Conservation (phyloP, 2,113 vertebrate species). For the Ophthalmolycus amberensis region DNA sequence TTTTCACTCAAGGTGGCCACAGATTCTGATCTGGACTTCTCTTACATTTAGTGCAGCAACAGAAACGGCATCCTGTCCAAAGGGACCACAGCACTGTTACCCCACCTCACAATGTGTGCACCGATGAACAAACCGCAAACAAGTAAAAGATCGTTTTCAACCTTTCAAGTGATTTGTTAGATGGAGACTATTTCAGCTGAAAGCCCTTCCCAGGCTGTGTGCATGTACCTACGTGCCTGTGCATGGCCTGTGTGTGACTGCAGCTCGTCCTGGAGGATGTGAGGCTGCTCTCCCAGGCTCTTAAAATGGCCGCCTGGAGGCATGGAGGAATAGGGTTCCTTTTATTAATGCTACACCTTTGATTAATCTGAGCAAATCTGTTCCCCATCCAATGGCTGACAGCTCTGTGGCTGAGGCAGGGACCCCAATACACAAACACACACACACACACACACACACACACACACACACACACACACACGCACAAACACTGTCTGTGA, state of each 20-base stretch:
- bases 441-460: conserved; percentile 5
- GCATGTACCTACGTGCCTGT: conserved; percentile 17
- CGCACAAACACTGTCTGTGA: conserved; percentile 68
- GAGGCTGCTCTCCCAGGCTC: conserved; percentile 54
- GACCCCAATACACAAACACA: conserved; percentile 43
- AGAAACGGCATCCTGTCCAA: conserved; percentile 14
- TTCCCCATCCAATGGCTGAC: conserved; percentile 80
- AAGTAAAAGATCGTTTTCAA: background rate
- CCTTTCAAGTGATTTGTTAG: background rate
- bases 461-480: conserved; percentile 9
- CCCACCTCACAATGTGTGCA: conserved; percentile 11
- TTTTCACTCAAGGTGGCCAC: conserved; percentile 37
- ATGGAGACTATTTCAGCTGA: background rate
- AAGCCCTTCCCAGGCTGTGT: background rate
- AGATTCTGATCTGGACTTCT: conserved; percentile 39
- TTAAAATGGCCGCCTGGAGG: conserved; percentile 68
- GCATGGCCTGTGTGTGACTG: conserved; percentile 28
- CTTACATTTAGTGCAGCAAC: background rate
- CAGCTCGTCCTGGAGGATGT: conserved; percentile 48
- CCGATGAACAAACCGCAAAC: background rate
- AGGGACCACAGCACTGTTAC: conserved; percentile 8
- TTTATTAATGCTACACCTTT: conserved; percentile 82
- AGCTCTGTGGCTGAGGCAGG: conserved; percentile 70
- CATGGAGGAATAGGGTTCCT: conserved; percentile 63
- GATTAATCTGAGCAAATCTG: conserved; percentile 86